A percentile compares a stretch with the other conserved stretches of the same genome.
Conservation (phyloP, 2,797 vertebrate species). For the Diplodus sargus region DNA sequence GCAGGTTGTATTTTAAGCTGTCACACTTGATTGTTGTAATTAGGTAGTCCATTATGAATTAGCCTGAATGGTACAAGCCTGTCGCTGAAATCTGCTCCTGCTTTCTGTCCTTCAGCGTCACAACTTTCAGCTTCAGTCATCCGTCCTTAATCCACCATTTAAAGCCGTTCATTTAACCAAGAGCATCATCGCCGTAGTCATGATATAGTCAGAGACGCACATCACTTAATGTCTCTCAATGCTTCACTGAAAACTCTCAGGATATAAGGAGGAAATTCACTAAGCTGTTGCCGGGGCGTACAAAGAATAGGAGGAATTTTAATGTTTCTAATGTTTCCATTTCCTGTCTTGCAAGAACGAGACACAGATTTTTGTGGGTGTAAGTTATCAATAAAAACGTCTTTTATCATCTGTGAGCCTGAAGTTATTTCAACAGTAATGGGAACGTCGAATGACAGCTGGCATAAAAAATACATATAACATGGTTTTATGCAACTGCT, state of each 20-base stretch:
- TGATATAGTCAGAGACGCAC: neutral
- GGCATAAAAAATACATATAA: neutral
- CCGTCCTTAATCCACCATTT: conserved; percentile 11
- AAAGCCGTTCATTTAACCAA: conserved; percentile 2
- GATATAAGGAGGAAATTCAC: neutral
- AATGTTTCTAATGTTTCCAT: neutral
- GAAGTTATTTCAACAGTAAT: neutral
- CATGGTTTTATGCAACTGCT: neutral
- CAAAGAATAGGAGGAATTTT: neutral
- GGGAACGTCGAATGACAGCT: neutral
- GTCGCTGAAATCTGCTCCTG: neutral
- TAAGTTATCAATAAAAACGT: neutral
- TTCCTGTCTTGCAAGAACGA: neutral
- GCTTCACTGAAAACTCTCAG: neutral
- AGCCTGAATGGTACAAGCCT: neutral
- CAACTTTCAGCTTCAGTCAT: conserved; percentile 10
- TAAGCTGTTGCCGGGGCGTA: neutral
- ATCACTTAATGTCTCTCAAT: neutral
- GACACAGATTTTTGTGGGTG: neutral
- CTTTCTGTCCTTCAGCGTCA: conserved; percentile 14
- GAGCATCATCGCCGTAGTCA: neutral
- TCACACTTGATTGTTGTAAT: conserved; percentile 32
- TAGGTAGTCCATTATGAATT: conserved; percentile 3
- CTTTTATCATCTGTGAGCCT: neutral
- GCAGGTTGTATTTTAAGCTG: conserved; percentile 37